Conservation (phyloP, 92 coral and sea anemone species). For the Phymanthus crucifer region DNA sequence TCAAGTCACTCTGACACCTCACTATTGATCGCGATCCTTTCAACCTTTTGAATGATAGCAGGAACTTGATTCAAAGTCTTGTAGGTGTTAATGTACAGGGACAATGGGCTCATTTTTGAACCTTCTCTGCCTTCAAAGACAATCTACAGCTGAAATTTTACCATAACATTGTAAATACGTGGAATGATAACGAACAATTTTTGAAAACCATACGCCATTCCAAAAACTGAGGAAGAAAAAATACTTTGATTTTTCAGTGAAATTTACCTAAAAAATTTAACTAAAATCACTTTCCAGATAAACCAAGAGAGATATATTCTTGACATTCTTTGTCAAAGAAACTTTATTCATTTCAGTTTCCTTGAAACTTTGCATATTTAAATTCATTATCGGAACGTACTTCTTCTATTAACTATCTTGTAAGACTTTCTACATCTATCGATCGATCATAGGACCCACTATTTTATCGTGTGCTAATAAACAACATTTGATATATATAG, state of each 20-base stretch:
- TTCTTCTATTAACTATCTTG: background rate
- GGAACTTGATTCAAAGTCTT: constrained; percentile 26
- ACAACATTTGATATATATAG: constrained; percentile 6
- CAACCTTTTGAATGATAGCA: constrained; percentile 21
- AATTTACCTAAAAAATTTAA: background rate
- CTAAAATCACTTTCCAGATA: background rate
- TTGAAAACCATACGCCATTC: background rate
- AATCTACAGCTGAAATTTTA: constrained; percentile 17
- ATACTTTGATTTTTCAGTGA: background rate
- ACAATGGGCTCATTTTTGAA: constrained; percentile 38
- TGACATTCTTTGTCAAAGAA: background rate
- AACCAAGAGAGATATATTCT: background rate
- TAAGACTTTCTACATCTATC: background rate
- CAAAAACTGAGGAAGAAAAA: background rate
- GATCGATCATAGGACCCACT: background rate
- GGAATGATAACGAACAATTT: background rate
- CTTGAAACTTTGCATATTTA: background rate
- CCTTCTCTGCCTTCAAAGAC: constrained; percentile 6
- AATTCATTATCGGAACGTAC: background rate
- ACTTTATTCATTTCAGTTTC: background rate
- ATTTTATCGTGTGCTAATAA: background rate
- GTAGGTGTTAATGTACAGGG: constrained; percentile 29
- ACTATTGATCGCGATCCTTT: constrained; percentile 20
- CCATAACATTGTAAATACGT: constrained; percentile 8
- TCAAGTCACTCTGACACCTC: constrained; percentile 35